These are phyloP conservation scores for Trichacis sp. DNA, from an alignment of 2,888 invertebrate species.

Conservation along the genomic window DNA sequence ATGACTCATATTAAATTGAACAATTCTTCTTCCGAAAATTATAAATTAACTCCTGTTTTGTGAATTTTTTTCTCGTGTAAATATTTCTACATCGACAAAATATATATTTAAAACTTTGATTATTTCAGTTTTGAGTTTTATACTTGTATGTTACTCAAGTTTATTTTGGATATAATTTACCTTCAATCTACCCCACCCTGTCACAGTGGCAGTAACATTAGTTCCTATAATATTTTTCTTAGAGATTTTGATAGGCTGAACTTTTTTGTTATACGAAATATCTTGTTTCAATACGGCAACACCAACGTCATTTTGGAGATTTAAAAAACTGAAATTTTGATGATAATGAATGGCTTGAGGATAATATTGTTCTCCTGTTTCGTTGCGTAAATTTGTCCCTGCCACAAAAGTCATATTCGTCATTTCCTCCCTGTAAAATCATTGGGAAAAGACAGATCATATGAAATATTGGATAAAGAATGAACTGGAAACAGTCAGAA, in stretches of 20 bases:
- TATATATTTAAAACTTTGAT: too few relatives aligned
- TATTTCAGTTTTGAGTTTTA: too few relatives aligned
- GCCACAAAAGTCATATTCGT: constrained; percentile 33
- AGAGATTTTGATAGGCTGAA: constrained; percentile 49
- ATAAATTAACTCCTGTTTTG: too few relatives aligned
- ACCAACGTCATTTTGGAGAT: constrained; percentile 51
- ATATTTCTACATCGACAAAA: too few relatives aligned
- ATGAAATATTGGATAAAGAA: not conserved
- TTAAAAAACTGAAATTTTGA: constrained; percentile 11
- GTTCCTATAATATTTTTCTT: constrained; percentile 23
- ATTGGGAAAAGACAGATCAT: too few relatives aligned
- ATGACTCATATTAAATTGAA: too few relatives aligned
- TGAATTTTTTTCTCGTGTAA: too few relatives aligned
- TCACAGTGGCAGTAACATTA: constrained; percentile 40
- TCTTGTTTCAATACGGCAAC: constrained; percentile 46
- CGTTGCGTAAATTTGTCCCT: constrained; percentile 42
- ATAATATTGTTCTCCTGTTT: constrained; percentile 26
- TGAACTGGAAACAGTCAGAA: too few relatives aligned
- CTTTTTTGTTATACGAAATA: constrained; percentile 13
- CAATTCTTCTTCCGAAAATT: too few relatives aligned
- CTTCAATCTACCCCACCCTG: constrained; percentile 55
- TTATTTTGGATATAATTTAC: too few relatives aligned
- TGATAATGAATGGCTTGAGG: constrained; percentile 40
- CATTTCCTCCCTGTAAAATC: constrained; percentile 26
- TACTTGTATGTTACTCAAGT: too few relatives aligned